These are phyloP conservation scores for Drosophila sechellia DNA, from an alignment of 1,140 invertebrate genomes.

Conservation along the genomic window DNA sequence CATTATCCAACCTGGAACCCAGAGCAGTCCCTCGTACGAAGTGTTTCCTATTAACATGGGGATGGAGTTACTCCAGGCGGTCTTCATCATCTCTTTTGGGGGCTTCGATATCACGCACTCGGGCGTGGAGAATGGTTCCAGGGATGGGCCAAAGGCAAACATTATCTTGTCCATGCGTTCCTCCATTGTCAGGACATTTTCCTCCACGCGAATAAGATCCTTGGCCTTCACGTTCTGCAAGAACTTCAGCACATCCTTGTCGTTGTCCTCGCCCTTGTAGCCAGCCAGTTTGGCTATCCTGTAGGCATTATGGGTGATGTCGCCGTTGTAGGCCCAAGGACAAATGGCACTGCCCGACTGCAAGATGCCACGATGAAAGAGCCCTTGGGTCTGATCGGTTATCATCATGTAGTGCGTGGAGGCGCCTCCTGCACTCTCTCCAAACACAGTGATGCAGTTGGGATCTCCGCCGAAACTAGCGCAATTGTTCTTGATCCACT, in stretches of 20 bases:
- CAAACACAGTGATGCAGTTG: slow-evolving; percentile 85
- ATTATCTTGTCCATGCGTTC: slow-evolving; percentile 58
- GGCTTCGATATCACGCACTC: slow-evolving; percentile 77
- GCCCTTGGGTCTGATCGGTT: slow-evolving; percentile 85
- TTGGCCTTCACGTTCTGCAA: slow-evolving; percentile 74
- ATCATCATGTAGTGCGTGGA: slow-evolving; percentile 87
- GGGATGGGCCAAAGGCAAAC: slow-evolving; percentile 75
- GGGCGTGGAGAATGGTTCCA: slow-evolving; percentile 75
- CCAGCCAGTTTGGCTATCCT: slow-evolving; percentile 69
- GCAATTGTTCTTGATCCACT: slow-evolving; percentile 89
- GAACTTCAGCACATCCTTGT: slow-evolving; percentile 72
- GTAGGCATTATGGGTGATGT: slow-evolving; percentile 52
- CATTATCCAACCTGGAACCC: slow-evolving; percentile 44
- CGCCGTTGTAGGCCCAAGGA: slow-evolving; percentile 63
- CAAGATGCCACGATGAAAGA: slow-evolving; percentile 84
- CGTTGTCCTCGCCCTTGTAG: slow-evolving; percentile 76
- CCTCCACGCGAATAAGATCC: slow-evolving; percentile 86
- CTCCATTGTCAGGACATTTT: slow-evolving; percentile 57
- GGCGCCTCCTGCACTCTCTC: slow-evolving; percentile 85
- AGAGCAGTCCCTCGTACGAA: slow-evolving; percentile 82
- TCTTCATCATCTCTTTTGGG: slow-evolving; percentile 77
- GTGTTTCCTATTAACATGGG: slow-evolving; percentile 84
- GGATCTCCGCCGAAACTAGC: slow-evolving; percentile 86
- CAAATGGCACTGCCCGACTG: slow-evolving; percentile 82
- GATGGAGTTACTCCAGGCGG: slow-evolving; percentile 83